Evolutionary conservation across 2,113 vertebrate genomes (phyloP).

Genomic region (Pseudonaja textilis): DNA sequence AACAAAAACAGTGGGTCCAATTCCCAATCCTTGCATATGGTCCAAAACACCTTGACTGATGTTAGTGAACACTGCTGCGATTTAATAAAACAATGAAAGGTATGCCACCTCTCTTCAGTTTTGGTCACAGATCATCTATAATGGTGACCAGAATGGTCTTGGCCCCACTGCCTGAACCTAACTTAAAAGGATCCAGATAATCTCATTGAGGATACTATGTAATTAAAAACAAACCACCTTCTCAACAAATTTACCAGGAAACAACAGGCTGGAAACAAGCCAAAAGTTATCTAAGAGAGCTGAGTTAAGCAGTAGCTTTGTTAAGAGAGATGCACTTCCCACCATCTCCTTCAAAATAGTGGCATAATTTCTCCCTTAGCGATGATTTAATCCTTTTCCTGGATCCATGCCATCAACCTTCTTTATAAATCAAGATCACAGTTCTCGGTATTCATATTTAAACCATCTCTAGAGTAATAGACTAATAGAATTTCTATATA

Average conservation of each 20-base stretch:
- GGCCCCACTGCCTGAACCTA: background rate
- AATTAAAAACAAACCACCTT: background rate
- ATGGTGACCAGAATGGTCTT: background rate
- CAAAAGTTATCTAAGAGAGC: background rate
- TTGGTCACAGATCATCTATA: background rate
- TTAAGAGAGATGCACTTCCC: background rate
- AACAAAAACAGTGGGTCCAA: background rate
- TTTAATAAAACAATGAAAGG: background rate
- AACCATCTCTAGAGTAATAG: background rate
- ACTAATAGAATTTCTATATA: background rate
- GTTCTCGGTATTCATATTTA: background rate
- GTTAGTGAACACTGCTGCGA: background rate
- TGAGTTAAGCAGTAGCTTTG: background rate
- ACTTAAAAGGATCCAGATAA: background rate
- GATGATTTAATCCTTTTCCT: background rate
- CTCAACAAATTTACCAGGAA: background rate
- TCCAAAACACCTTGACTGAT: background rate
- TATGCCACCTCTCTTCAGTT: background rate
- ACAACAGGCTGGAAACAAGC: background rate
- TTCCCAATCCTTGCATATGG: background rate
- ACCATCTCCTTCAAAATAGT: background rate
- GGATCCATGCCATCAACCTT: background rate
- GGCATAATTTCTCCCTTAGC: background rate
- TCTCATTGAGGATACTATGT: background rate
- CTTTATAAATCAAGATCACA: background rate